Percentiles rank a stretch among this genome's conserved stretches.
Conservation (phyloP, 2,888 invertebrate genomes). For the Drosophila koepferae region DNA sequence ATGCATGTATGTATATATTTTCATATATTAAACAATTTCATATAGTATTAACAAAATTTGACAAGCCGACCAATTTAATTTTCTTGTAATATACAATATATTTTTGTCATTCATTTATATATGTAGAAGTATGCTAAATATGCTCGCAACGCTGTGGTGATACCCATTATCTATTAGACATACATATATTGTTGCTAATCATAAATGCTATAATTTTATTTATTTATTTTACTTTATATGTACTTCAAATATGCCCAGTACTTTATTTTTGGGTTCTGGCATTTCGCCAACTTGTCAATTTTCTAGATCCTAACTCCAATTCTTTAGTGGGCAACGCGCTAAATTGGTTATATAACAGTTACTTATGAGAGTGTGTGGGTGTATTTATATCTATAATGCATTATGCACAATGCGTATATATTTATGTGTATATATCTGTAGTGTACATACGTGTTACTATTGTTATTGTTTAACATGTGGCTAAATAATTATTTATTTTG, state of each 20-base stretch:
- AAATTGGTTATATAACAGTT: conserved; percentile 65
- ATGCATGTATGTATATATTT: conserved; percentile 49
- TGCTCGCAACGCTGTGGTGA: conserved; percentile 62
- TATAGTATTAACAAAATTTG: conserved; percentile 70
- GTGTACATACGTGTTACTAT: conserved; percentile 58
- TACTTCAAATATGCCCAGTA: conserved; percentile 38
- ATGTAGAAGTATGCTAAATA: conserved; percentile 58
- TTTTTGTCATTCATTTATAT: conserved; percentile 48
- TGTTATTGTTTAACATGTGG: conserved; percentile 75
- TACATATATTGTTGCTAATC: conserved; percentile 70
- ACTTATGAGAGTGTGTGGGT: conserved; percentile 33
- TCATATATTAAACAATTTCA: conserved; percentile 66
- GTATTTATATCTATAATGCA: conserved; percentile 39
- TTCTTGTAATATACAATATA: conserved; percentile 65
- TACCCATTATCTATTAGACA: conserved; percentile 71
- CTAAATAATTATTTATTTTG: conserved; percentile 57
- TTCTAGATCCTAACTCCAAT: conserved; percentile 55
- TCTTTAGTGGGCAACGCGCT: conserved; percentile 56
- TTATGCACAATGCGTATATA: conserved; percentile 30
- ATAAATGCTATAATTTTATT: conserved; percentile 55
- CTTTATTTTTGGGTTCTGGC: conserved; percentile 19
- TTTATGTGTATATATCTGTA: conserved; percentile 33
- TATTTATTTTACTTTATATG: conserved; percentile 26
- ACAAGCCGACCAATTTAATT: conserved; percentile 71
- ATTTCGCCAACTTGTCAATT: conserved; percentile 53